Evolutionary conservation across 2,888 invertebrate species (phyloP).

Genomic region (Dicyrtoma fusca): DNA sequence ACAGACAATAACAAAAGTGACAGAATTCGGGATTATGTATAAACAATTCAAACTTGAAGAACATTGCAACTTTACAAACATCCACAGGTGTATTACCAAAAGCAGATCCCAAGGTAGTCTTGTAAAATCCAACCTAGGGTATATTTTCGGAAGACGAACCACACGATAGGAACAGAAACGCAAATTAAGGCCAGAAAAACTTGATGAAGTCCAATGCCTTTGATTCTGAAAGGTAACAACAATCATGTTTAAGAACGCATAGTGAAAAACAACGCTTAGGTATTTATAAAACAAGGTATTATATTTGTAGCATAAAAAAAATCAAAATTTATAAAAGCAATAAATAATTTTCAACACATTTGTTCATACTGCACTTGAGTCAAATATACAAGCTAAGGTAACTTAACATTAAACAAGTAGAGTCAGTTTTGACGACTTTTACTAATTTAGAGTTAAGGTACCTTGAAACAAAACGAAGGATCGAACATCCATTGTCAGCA

Average conservation of each 20-base stretch:
- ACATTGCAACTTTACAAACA: not conserved
- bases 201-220: constrained; percentile 54
- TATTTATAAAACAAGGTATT: not conserved
- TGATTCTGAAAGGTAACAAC: constrained; percentile 14
- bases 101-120: constrained; percentile 61
- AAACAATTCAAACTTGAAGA: not conserved
- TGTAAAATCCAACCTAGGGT: constrained; percentile 58
- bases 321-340: too few species aligned
- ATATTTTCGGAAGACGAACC: constrained; percentile 58
- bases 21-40: not conserved
- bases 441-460: too few species aligned
- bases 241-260: too few species aligned
- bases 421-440: too few species aligned
- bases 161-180: constrained; percentile 56
- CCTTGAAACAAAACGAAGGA: too few species aligned
- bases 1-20: too few species aligned
- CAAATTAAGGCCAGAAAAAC: constrained; percentile 56
- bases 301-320: not conserved
- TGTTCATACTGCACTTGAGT: too few species aligned
- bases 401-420: too few species aligned
- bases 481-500: too few species aligned
- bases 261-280: too few species aligned
- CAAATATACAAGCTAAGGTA: too few species aligned
- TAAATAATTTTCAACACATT: too few species aligned
- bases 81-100: constrained; percentile 56